phyloP scores from a whole-genome alignment of 2,888 invertebrate species.

The Pemphredon lugubris region DNA sequence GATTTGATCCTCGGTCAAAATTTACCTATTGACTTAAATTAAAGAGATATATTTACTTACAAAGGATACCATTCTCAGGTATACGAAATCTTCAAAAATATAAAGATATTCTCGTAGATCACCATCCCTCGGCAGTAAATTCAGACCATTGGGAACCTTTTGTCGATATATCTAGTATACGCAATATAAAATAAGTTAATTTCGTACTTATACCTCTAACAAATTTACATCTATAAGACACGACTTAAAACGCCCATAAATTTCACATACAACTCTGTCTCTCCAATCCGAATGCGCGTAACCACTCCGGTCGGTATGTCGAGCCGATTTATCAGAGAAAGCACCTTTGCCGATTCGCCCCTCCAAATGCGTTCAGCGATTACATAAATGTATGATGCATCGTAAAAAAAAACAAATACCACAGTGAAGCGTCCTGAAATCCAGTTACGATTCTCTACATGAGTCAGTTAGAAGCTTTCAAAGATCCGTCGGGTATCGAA shows the following conservation, averaged over 20 bases:
- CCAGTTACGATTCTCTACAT: no score
- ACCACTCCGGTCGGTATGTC: not conserved
- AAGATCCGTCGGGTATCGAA: no score
- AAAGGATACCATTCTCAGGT: no score
- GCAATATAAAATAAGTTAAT: constrained; percentile 7
- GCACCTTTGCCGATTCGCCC: not conserved
- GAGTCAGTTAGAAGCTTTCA: no score
- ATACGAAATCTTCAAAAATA: no score
- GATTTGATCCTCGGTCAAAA: no score
- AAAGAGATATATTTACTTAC: no score
- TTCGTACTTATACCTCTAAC: not conserved
- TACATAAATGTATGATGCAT: not conserved
- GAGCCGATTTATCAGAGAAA: not conserved
- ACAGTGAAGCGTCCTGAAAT: no score
- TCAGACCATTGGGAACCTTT: not conserved
- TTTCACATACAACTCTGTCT: no score
- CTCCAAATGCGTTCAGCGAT: not conserved
- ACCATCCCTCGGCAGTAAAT: not conserved
- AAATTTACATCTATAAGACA: not conserved
- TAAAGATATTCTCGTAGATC: not conserved
- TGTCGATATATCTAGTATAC: not conserved
- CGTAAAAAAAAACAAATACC: not conserved
- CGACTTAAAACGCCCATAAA: not conserved
- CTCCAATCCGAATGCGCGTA: not conserved
- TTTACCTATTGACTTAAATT: not conserved